Conservation (phyloP, 2,797 vertebrate species). For the Leptodactylus fallax region DNA sequence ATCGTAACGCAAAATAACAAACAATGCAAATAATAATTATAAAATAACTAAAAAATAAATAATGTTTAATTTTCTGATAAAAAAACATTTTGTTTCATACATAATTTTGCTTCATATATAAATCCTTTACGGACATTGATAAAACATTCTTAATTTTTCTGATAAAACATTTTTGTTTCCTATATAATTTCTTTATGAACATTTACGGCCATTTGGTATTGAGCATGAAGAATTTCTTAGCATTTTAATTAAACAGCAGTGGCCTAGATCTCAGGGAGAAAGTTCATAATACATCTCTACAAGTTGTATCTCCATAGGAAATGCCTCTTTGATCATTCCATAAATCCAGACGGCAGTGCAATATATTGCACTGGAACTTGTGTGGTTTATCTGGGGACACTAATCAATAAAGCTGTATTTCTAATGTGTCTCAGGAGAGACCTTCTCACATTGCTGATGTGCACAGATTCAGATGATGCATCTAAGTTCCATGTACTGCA, state of each 20-base stretch:
- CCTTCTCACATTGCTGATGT: conserved; percentile 19
- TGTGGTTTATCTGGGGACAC: conserved; percentile 29
- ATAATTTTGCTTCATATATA: neutral
- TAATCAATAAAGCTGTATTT: conserved; percentile 29
- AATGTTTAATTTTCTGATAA: too few relatives aligned
- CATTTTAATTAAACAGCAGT: conserved; percentile 5
- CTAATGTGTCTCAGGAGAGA: conserved; percentile 31
- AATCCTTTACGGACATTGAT: neutral
- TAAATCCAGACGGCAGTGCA: conserved; percentile 8
- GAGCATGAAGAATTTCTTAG: neutral
- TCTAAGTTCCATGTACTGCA: neutral
- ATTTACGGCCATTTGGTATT: neutral
- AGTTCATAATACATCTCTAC: neutral
- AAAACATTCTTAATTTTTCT: too few relatives aligned
- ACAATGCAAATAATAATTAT: neutral
- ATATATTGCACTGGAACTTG: neutral
- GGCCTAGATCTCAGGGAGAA: neutral
- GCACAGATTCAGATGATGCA: conserved; percentile 10
- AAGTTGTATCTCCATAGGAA: conserved; percentile 17
- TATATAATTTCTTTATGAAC: too few relatives aligned
- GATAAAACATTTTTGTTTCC: too few relatives aligned
- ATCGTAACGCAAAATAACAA: neutral
- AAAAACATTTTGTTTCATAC: too few relatives aligned
- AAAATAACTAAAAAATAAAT: too few relatives aligned
- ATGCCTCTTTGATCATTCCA: conserved; percentile 21